A percentile compares a stretch with the other conserved stretches of the same genome.
Conservation (phyloP, 2,888 invertebrate species). For the Ormia ochracea region DNA sequence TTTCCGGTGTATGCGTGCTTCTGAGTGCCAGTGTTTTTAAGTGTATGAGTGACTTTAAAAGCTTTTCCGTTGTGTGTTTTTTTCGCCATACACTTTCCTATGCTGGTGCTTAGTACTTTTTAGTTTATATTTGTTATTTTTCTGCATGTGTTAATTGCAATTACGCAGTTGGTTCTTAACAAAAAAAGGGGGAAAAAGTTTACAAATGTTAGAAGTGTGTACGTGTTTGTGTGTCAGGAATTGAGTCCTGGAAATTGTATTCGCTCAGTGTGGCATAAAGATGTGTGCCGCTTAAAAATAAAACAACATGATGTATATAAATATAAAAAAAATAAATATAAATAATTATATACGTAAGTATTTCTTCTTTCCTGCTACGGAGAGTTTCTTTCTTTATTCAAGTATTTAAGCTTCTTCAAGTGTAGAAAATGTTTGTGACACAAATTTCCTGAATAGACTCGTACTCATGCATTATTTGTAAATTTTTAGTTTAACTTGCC, state of each 20-base stretch:
- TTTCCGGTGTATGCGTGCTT: slow-evolving; percentile 21
- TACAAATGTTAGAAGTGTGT: slow-evolving; percentile 45
- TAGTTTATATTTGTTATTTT: slow-evolving; percentile 23
- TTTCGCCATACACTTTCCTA: slow-evolving; percentile 16
- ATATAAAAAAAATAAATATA: slow-evolving; percentile 18
- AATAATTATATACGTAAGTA: slow-evolving; percentile 32
- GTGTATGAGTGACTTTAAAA: slow-evolving; percentile 49
- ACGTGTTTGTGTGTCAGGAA: slow-evolving; percentile 47
- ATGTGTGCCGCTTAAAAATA: slow-evolving; percentile 12
- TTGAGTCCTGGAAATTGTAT: slow-evolving; percentile 33
- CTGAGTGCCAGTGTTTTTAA: not conserved
- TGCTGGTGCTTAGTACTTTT: slow-evolving; percentile 10
- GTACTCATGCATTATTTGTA: slow-evolving; percentile 1
- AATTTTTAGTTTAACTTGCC: not conserved
- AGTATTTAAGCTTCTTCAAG: slow-evolving; percentile 65
- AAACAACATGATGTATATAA: not conserved
- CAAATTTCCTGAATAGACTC: slow-evolving; percentile 66
- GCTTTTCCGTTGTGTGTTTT: slow-evolving; percentile 34
- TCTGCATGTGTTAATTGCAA: slow-evolving; percentile 58
- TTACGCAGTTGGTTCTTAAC: slow-evolving; percentile 55
- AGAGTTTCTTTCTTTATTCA: not conserved
- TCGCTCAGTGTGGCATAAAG: slow-evolving; percentile 15
- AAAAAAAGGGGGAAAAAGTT: not conserved
- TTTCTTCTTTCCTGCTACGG: not conserved
- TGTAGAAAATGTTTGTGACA: slow-evolving; percentile 74